A percentile compares a stretch with the other conserved stretches of the same genome.
These are phyloP conservation scores for Falcunculus frontatus DNA, from an alignment of 2,113 vertebrate species.

Conservation along the genomic window DNA sequence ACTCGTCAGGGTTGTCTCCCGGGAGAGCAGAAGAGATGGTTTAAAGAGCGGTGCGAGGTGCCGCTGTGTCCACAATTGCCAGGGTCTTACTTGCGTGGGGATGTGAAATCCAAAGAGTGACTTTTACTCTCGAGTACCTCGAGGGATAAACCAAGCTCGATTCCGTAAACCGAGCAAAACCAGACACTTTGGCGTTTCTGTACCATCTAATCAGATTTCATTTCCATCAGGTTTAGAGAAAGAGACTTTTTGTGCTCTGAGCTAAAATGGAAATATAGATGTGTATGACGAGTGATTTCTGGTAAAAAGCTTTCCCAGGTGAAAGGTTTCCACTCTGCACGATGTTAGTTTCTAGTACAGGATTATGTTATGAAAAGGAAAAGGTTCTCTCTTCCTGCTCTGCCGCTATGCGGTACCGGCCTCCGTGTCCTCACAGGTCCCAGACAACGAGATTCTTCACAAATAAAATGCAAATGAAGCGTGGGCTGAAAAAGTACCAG, in stretches of 20 bases:
- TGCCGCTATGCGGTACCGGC: accelerated
- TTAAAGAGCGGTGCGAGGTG: not conserved
- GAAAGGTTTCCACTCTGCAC: not conserved
- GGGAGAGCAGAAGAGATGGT: too few species aligned
- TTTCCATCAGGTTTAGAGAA: not conserved
- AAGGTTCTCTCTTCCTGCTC: not conserved
- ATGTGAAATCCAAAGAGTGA: not conserved
- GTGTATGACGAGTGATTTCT: not conserved
- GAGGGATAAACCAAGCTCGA: not conserved
- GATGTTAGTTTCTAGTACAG: not conserved
- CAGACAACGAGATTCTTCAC: not conserved
- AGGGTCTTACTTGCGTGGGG: not conserved
- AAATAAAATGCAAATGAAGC: not conserved
- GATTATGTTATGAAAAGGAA: not conserved
- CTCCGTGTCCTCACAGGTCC: not conserved
- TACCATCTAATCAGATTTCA: not conserved
- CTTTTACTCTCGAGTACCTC: not conserved
- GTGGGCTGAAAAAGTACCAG: not conserved
- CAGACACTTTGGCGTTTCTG: not conserved
- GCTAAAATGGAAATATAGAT: not conserved
- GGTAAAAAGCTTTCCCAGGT: not conserved
- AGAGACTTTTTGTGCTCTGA: not conserved
- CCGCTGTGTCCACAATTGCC: not conserved
- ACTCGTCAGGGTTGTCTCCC: accelerated
- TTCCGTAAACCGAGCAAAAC: not conserved